Conservation (phyloP, 1,140 invertebrate genomes). For the Neotoxoptera formosana region DNA sequence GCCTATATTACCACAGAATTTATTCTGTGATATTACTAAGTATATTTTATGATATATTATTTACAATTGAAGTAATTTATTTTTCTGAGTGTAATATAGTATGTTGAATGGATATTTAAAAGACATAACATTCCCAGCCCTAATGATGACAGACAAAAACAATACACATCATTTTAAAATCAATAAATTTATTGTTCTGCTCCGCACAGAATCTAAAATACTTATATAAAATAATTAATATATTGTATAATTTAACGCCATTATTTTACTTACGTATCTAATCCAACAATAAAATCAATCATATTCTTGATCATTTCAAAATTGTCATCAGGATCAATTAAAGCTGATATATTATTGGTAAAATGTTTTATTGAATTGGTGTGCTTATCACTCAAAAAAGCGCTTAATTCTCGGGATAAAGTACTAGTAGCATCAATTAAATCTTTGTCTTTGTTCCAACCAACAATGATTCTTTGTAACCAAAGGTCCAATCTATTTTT, state of each 20-base stretch:
- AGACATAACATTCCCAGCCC: too few relatives aligned
- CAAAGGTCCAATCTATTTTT: constrained; percentile 56
- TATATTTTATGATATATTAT: too few relatives aligned
- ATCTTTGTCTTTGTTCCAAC: constrained; percentile 52
- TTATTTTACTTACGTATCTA: constrained; percentile 47
- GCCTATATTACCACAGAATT: too few relatives aligned
- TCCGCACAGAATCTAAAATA: too few relatives aligned
- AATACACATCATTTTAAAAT: too few relatives aligned
- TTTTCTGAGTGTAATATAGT: too few relatives aligned
- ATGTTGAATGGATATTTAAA: too few relatives aligned
- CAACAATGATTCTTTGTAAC: constrained; percentile 54
- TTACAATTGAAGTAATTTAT: too few relatives aligned
- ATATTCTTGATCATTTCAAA: constrained; percentile 53
- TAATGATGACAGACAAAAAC: too few relatives aligned
- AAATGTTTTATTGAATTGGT: constrained; percentile 44
- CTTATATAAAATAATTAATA: too few relatives aligned
- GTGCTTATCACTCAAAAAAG: constrained; percentile 43
- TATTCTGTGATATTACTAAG: too few relatives aligned
- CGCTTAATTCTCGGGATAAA: constrained; percentile 1
- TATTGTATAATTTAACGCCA: neutral
- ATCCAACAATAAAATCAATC: constrained; percentile 44
- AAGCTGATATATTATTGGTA: neutral
- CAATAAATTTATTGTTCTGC: too few relatives aligned
- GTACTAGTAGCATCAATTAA: constrained; percentile 42
- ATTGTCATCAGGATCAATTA: constrained; percentile 45